These are phyloP conservation scores for Parazoanthus darwini DNA, from an alignment of 92 coral and sea anemone genomes.

Conservation along the genomic window DNA sequence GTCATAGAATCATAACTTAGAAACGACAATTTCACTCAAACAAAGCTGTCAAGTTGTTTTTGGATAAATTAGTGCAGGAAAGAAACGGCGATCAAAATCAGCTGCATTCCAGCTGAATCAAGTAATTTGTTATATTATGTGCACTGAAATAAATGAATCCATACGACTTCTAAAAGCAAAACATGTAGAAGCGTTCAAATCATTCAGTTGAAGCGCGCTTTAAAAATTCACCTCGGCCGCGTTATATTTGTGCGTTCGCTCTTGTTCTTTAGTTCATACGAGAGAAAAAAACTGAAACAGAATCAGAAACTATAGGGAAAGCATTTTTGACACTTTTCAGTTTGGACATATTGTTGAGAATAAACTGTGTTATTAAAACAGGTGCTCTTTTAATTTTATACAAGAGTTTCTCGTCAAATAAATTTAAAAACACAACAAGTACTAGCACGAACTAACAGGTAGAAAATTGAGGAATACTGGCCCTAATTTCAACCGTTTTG, in stretches of 20 bases:
- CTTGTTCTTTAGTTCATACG: neutral
- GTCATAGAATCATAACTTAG: too few species aligned
- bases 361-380: slow-evolving; percentile 1
- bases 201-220: neutral
- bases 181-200: neutral
- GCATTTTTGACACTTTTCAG: neutral
- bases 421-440: neutral
- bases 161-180: neutral
- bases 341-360: neutral
- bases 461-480: neutral
- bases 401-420: neutral
- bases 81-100: neutral
- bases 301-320: neutral
- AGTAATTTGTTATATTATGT: neutral
- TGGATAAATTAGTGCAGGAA: neutral
- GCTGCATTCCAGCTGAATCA: slow-evolving; percentile 8
- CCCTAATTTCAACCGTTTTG: neutral
- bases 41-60: too few species aligned
- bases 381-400: neutral
- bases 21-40: neutral
- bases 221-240: neutral
- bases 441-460: neutral
- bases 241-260: too few species aligned
- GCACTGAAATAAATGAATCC: neutral
- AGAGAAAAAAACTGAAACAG: neutral